Evolutionary conservation across 1,140 invertebrate species (phyloP), one percentile per base, ranked within the genome.

Genomic region (Papilio polyxenes): DNA sequence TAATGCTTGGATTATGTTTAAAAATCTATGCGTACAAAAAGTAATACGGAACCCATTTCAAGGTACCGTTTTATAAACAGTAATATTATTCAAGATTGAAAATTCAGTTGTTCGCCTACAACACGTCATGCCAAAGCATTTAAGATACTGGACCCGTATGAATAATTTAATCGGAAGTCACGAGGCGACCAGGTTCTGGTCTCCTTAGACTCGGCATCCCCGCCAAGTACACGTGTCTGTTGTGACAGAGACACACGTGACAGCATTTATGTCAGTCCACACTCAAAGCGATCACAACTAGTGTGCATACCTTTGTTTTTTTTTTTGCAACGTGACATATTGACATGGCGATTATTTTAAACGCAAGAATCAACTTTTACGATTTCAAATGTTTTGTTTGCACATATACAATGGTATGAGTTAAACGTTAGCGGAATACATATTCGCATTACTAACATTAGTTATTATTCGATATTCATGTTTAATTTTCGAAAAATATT

Each of bases 321-420:
- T 72, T 37, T 1, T 40, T 37, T 37, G 31, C 65, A 72, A 72
- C 65, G 62, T 65, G 62, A 65, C 23, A 65, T 65, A 65, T 65
- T 65, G 31, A 72, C 31, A 72, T 72, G 65, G 4, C 31, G 23
- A 72, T 9, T 72, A 72, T 72, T 62, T 72, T 72, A 72, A 31
- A 40, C 31, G 11, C 31, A 72, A 37, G 65, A 40, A 72, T 37
- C 31, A 11, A 72, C 65, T 72, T 72, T 72, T 72, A 72, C 31
- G 65, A 72, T 72, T 72, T 37, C 23, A 72, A 37, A 72, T 72
- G 65, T 40, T 72, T 72, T 72, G 31, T 72, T 72, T 72, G 65
- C 31, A 72, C 65, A 72, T 72, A 72, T 72, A 72, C 13, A 72
- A 40, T 37, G 15, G 31, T 11, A 31, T 23, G n/a, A 20, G 65